Evolutionary conservation across 2,113 vertebrate species (phyloP).

Genomic region (Cricetomys ansorgei): DNA sequence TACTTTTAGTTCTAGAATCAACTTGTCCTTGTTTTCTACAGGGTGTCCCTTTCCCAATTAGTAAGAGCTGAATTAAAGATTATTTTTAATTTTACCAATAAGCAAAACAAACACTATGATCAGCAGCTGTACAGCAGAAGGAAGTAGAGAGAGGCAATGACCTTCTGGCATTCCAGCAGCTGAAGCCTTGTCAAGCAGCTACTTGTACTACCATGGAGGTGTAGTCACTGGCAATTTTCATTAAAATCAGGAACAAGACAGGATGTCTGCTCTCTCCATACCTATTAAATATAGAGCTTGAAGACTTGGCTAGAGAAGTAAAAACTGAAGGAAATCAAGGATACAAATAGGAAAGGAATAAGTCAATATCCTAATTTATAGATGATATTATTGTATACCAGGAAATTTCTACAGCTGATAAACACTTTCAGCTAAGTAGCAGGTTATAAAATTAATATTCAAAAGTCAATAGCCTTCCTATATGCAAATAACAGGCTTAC

Average conservation of each 20-base stretch:
- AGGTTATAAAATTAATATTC: not conserved
- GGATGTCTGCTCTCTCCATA: not conserved
- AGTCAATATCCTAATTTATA: not conserved
- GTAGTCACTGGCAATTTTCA: too few relatives aligned
- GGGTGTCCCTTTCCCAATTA: too few relatives aligned
- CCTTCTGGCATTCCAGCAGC: too few relatives aligned
- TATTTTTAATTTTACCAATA: too few relatives aligned
- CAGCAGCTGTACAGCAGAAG: too few relatives aligned
- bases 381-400: not conserved
- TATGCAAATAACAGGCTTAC: not conserved
- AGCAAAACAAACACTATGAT: too few relatives aligned
- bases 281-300: not conserved
- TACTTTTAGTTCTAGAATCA: too few relatives aligned
- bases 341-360: not conserved
- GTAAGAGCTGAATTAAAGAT: too few relatives aligned
- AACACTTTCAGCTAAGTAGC: not conserved
- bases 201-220: too few relatives aligned
- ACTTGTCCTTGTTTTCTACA: too few relatives aligned
- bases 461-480: not conserved
- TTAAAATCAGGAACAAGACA: not conserved
- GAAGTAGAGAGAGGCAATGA: too few relatives aligned
- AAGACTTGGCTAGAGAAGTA: not conserved
- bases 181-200: too few relatives aligned
- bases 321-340: not conserved
- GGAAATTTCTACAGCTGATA: not conserved